Percentiles rank a stretch among this genome's conserved stretches.
Conservation (phyloP, 2,113 vertebrate species). For the Cyphomyrus plagiostoma region DNA sequence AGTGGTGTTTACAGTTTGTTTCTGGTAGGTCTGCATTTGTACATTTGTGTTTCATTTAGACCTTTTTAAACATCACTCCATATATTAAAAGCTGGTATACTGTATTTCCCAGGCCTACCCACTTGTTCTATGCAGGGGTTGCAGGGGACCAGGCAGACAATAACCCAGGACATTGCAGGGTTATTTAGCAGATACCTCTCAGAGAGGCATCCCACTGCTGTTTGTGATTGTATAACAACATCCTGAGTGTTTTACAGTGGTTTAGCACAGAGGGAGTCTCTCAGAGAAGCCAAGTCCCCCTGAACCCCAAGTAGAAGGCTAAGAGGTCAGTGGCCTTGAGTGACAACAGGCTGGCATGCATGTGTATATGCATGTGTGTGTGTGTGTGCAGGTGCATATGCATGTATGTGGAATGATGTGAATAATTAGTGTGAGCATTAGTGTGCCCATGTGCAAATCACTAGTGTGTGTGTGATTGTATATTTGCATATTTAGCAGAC, state of each 20-base stretch:
- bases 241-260: neutral
- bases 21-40: no score
- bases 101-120: neutral
- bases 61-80: no score
- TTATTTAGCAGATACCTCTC: neutral
- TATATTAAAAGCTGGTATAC: neutral
- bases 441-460: neutral
- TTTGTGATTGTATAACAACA: neutral
- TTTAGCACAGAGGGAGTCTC: neutral
- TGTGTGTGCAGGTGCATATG: neutral
- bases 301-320: neutral
- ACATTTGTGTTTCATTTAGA: no score
- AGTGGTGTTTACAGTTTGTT: no score
- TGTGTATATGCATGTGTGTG: neutral
- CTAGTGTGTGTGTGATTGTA: neutral
- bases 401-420: neutral
- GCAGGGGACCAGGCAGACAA: neutral
- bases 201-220: neutral
- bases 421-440: neutral
- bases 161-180: neutral
- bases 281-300: neutral
- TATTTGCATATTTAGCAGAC: neutral
- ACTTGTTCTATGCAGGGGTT: neutral
- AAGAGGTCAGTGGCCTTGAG: neutral
- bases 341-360: neutral